Evolutionary conservation across 2,797 vertebrate genomes (phyloP), one percentile per base, ranked within the genome.

Genomic region (Myotis vivesi): DNA sequence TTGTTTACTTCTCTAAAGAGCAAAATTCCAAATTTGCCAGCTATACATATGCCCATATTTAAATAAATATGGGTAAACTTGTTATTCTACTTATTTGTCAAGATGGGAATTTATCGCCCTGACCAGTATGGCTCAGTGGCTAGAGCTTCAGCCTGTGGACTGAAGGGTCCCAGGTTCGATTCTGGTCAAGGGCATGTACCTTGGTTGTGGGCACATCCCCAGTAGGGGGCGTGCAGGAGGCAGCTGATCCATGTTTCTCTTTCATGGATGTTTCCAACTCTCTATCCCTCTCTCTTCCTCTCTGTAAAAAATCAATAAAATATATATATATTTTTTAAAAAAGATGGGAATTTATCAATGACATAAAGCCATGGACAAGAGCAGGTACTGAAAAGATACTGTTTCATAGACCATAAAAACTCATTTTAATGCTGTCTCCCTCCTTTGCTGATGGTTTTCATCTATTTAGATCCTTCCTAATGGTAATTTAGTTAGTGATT

Each of bases 1-100:
- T 92, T 73, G 76, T 86, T 97, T 94, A 96, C 87, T 92, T 92
- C 92, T 88, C 93, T 76, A 93, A 93, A 66, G 82, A 85, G 85
- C 15, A 94, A 88, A 77, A 88, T 85, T 53, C 44, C 46, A 91
- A 91, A 86, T 36, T 80, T 87, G 71, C 41, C 68, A 87, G 28
- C 9, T 59, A 41, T 49, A 22, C 0, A 8, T 55, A 77, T 46
- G 41, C 33, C 85, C 87, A 77, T 68, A 89, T 62, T 93, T 87
- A 87, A 86, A 53, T 77, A 94, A 71, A 53, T 23, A 55, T 15
- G 64, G 46, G 38, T 83, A 38, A 79, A n/a, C 7, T n/a, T 95
- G 7, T 75, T 71, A 62, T 76, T 93, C 49, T 87, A 3, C 83
- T 69, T 93, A 82, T 80, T 80, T 92, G 69, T 88, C 87, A 80